Evolutionary conservation across 2,888 invertebrate species (phyloP).

Genomic region (Lamellibrachia satsuma): DNA sequence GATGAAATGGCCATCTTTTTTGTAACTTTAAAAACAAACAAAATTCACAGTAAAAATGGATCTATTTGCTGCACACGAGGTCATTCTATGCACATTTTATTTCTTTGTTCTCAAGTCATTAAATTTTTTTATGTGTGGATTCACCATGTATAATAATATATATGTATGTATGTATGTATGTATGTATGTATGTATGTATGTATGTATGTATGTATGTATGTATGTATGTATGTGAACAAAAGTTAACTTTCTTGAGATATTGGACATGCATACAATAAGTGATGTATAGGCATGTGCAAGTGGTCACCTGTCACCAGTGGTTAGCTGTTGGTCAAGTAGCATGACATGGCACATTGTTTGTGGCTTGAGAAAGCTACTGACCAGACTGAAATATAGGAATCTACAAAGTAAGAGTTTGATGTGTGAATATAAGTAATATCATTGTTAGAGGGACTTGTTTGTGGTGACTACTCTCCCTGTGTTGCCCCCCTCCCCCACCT

Average conservation of each 20-base stretch:
- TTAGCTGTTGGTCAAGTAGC: not conserved
- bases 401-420: not conserved
- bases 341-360: not conserved
- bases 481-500: not conserved
- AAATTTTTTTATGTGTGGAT: no score
- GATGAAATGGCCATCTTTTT: no score
- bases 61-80: no score
- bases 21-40: no score
- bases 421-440: not conserved
- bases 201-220: not conserved
- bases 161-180: not conserved
- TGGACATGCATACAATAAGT: not conserved
- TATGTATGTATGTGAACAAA: not conserved
- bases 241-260: not conserved
- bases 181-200: not conserved
- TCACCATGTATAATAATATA: no score
- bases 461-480: not conserved
- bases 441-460: not conserved
- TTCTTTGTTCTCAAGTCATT: no score
- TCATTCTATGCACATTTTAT: no score
- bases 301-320: not conserved
- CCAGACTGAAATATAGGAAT: not conserved
- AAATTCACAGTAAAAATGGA: no score
- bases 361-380: not conserved
- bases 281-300: not conserved